Conservation (phyloP, 2,797 vertebrate species). For the Spea hammondii region DNA sequence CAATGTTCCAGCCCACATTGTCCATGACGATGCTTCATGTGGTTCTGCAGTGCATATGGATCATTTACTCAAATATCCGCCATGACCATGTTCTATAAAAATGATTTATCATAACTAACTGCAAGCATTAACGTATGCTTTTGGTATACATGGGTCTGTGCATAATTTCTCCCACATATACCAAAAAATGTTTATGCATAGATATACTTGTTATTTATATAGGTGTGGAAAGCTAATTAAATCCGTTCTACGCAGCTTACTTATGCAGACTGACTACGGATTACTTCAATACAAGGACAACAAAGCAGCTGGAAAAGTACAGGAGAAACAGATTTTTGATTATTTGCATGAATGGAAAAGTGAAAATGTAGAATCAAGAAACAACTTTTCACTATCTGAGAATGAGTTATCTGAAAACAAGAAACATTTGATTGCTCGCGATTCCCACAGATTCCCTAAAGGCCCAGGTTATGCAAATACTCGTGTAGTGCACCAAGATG, state of each 20-base stretch:
- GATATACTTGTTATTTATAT: no score
- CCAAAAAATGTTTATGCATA: no score
- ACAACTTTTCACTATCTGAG: slow-evolving; percentile 40
- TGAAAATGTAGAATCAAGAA: slow-evolving; percentile 51
- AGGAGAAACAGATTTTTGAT: slow-evolving; percentile 48
- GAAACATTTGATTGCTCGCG: slow-evolving; percentile 28
- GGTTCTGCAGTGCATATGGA: no score
- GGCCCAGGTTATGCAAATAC: slow-evolving; percentile 47
- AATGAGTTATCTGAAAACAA: slow-evolving; percentile 19
- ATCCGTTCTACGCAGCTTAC: slow-evolving; percentile 46
- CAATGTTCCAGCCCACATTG: no score
- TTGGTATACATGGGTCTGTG: no score
- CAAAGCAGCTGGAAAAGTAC: slow-evolving; percentile 45
- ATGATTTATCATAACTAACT: no score
- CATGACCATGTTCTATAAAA: no score
- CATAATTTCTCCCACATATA: no score
- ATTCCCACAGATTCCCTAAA: slow-evolving; percentile 52
- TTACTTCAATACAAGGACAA: slow-evolving; percentile 52
- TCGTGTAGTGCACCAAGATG: slow-evolving; percentile 50
- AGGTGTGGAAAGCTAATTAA: neutral
- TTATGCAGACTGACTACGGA: slow-evolving; percentile 55
- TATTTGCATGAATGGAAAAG: slow-evolving; percentile 23
- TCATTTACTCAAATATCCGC: no score
- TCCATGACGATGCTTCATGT: no score
- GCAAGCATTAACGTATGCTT: no score